Percentiles rank a stretch among this genome's conserved stretches.
Conservation (phyloP, 1,140 invertebrate genomes). For the Fragariocoptes setiger region DNA sequence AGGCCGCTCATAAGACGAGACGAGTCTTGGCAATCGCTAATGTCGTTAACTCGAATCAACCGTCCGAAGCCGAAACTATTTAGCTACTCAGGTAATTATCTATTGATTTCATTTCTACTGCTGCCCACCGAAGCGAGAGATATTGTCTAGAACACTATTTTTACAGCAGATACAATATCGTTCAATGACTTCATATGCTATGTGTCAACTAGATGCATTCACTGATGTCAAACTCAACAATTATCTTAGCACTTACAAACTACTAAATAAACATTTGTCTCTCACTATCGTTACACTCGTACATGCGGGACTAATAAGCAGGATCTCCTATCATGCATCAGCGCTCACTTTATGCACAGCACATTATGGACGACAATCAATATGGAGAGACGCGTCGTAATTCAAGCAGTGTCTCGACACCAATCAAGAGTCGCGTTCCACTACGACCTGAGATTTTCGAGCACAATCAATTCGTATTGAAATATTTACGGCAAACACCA, state of each 20-base stretch:
- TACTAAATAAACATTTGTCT: conserved; percentile 8
- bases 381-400: conserved; percentile 6
- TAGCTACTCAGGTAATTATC: too few relatives aligned
- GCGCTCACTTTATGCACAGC: conserved; percentile 11
- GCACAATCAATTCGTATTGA: not conserved
- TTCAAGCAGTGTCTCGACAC: conserved; percentile 1
- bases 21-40: not conserved
- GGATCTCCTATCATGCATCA: conserved; percentile 10
- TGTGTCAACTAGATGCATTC: not conserved
- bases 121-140: not conserved
- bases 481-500: not conserved
- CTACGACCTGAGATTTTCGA: not conserved
- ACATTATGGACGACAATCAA: conserved; percentile 6
- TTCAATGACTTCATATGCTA: not conserved
- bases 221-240: not conserved
- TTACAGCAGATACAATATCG: not conserved
- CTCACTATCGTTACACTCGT: too few relatives aligned
- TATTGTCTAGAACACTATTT: not conserved
- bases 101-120: not conserved
- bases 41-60: not conserved
- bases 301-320: too few relatives aligned
- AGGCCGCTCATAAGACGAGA: not conserved
- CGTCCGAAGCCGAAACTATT: not conserved
- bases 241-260: not conserved
- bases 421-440: not conserved